A percentile compares a stretch with the other conserved stretches of the same genome.
phyloP scores from a whole-genome alignment of 2,888 invertebrate species.

The Perizoma affinitatum region DNA sequence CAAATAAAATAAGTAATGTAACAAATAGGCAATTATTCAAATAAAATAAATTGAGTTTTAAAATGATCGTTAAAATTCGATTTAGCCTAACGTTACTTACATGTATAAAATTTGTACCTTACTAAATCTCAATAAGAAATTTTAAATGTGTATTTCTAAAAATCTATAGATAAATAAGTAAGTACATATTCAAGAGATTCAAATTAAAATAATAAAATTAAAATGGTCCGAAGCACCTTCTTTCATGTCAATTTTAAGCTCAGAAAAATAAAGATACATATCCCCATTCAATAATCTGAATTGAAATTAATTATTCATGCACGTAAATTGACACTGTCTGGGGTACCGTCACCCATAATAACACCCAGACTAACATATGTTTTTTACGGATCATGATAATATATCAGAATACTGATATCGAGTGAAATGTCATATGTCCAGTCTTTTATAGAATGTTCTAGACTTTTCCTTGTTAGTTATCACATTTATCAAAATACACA shows the following conservation, averaged over 20 bases:
- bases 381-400: not conserved
- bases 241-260: slow-evolving; percentile 20
- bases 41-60: slow-evolving; percentile 7
- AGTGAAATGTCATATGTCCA: slow-evolving; percentile 6
- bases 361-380: not conserved
- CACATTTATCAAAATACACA: slow-evolving; percentile 8
- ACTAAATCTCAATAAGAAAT: slow-evolving; percentile 26
- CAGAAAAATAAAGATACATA: slow-evolving; percentile 5
- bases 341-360: not conserved
- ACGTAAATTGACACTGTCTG: not conserved
- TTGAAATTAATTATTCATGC: no score
- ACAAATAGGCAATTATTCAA: not conserved
- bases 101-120: slow-evolving; percentile 30
- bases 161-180: not conserved
- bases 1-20: slow-evolving; percentile 4
- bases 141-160: not conserved
- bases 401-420: slow-evolving; percentile 8
- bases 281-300: no score
- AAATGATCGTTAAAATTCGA: slow-evolving; percentile 8
- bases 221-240: slow-evolving; percentile 26
- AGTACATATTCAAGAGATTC: slow-evolving; percentile 29
- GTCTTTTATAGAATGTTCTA: not conserved
- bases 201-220: slow-evolving; percentile 9
- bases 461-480: not conserved
- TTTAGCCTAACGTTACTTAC: slow-evolving; percentile 7